A percentile compares a stretch with the other conserved stretches of the same genome.
phyloP scores from a whole-genome alignment of 2,113 vertebrate species.

The Sitta europaea region DNA sequence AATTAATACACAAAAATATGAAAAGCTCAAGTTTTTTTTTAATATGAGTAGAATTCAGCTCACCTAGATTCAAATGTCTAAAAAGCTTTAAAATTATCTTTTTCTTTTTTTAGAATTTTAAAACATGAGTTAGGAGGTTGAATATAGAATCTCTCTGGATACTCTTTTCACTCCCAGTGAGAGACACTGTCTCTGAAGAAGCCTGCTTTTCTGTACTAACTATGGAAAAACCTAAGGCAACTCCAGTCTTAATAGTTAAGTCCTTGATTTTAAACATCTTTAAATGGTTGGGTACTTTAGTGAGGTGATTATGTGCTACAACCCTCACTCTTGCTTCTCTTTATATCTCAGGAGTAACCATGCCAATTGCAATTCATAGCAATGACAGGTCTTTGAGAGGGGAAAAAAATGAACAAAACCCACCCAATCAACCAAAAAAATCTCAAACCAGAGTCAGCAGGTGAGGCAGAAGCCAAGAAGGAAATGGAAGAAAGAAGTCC shows the following conservation, averaged over 20 bases:
- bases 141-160: neutral
- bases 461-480: neutral
- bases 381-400: neutral
- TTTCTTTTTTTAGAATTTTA: neutral
- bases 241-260: neutral
- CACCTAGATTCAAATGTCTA: neutral
- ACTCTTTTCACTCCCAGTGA: neutral
- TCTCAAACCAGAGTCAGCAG: neutral
- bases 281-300: neutral
- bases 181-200: neutral
- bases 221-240: neutral
- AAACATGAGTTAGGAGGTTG: neutral
- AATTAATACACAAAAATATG: neutral
- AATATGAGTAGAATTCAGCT: neutral
- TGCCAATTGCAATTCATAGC: neutral
- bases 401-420: fast-evolving
- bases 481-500: neutral
- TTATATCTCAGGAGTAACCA: neutral
- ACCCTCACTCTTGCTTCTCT: neutral
- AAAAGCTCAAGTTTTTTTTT: neutral
- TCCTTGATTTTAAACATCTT: neutral
- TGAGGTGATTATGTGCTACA: neutral
- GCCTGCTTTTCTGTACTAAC: neutral
- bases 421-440: neutral
- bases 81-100: neutral